These are phyloP conservation scores for Ranitomeya variabilis DNA, from an alignment of 2,113 vertebrate genomes.

Conservation along the genomic window DNA sequence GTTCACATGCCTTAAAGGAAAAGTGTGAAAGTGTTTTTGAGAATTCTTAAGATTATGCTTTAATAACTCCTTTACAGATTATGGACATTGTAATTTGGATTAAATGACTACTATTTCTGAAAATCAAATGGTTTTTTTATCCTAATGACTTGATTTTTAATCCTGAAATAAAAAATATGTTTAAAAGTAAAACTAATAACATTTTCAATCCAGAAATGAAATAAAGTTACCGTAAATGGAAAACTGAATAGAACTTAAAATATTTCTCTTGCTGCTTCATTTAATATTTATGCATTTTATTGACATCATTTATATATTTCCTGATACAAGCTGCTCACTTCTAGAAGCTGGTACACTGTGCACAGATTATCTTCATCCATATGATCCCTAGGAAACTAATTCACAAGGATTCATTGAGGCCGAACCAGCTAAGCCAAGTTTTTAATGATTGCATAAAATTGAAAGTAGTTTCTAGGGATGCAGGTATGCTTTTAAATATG, in stretches of 20 bases:
- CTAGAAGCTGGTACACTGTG: background rate
- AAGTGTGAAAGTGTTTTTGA: background rate
- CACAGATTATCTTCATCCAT: slow-evolving; percentile 11
- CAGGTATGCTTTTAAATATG: slow-evolving; percentile 6
- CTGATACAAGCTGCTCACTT: slow-evolving; percentile 14
- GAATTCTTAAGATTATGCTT: background rate
- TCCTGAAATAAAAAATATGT: slow-evolving; percentile 6
- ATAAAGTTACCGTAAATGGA: background rate
- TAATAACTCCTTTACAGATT: background rate
- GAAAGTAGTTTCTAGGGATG: slow-evolving; percentile 16
- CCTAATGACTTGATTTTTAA: background rate
- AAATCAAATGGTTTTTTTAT: background rate
- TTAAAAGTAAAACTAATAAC: slow-evolving; percentile 3
- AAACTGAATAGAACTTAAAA: background rate
- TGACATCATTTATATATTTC: slow-evolving; percentile 12
- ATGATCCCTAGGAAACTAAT: slow-evolving; percentile 31
- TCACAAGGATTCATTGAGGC: slow-evolving; percentile 32
- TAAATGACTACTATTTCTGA: background rate
- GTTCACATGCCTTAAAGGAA: background rate
- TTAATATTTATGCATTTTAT: slow-evolving; percentile 24
- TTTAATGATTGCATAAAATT: slow-evolving; percentile 34
- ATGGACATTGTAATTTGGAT: background rate
- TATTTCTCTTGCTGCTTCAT: slow-evolving; percentile 20
- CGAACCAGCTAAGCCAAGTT: slow-evolving; percentile 27
- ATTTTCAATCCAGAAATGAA: slow-evolving; percentile 18